A percentile compares a stretch with the other conserved stretches of the same genome.
Conservation (phyloP, 2,113 vertebrate genomes). For the Elachura formosa region DNA sequence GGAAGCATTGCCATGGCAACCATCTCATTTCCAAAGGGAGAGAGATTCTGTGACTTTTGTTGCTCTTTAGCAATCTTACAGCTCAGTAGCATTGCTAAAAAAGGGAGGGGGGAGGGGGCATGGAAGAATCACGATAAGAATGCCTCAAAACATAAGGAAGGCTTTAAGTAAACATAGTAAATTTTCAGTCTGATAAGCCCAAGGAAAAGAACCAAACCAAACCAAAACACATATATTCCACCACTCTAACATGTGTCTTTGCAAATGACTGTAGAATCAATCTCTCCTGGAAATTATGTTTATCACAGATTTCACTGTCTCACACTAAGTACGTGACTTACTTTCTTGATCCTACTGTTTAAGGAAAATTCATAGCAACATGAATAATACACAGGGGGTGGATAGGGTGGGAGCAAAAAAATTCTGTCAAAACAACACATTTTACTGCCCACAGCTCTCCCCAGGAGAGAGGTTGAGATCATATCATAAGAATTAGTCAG, state of each 20-base stretch:
- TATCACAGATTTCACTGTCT: not conserved
- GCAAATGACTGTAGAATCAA: not conserved
- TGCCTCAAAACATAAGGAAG: not conserved
- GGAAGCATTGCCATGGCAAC: constrained; percentile 31
- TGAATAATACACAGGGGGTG: not conserved
- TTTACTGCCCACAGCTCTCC: not conserved
- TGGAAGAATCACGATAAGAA: not conserved
- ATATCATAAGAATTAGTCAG: not conserved
- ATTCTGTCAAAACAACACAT: not conserved
- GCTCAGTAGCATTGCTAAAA: not conserved
- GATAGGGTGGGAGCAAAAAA: not conserved
- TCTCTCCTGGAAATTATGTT: not conserved
- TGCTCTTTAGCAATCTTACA: not conserved
- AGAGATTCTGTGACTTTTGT: not conserved
- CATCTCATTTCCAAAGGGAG: not conserved
- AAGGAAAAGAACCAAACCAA: not conserved
- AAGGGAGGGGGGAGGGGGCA: not conserved
- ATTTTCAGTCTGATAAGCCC: not conserved
- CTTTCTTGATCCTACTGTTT: not conserved
- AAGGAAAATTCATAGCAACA: not conserved
- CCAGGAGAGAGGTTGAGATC: not conserved
- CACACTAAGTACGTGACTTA: not conserved
- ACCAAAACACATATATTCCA: not conserved
- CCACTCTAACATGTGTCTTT: not conserved
- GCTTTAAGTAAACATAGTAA: not conserved